These are phyloP conservation scores for Ferrisia virgata DNA, from an alignment of 2,888 invertebrate species.

Conservation along the genomic window DNA sequence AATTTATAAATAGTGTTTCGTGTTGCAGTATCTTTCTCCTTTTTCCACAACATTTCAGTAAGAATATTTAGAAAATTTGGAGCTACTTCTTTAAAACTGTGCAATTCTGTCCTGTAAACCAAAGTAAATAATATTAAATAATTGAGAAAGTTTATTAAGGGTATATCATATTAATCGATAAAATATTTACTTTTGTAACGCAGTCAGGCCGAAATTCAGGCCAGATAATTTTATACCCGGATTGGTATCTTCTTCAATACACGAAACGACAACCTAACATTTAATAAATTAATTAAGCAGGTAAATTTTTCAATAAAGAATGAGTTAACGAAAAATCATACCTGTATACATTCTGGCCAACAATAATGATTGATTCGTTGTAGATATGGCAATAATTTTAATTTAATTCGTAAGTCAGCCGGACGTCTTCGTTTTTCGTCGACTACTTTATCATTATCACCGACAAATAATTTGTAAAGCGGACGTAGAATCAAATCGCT, in stretches of 20 bases:
- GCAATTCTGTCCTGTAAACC: constrained; percentile 16
- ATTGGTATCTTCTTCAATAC: constrained; percentile 27
- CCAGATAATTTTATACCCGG: constrained; percentile 34
- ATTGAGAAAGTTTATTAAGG: neutral
- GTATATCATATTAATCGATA: neutral
- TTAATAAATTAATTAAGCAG: too few relatives aligned
- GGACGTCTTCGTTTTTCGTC: constrained; percentile 32
- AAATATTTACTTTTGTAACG: constrained; percentile 32
- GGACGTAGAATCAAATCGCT: neutral
- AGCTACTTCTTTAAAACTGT: constrained; percentile 39
- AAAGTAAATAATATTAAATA: neutral
- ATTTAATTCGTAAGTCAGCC: constrained; percentile 34
- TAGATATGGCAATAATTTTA: constrained; percentile 21
- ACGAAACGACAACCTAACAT: constrained; percentile 38
- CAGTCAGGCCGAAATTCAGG: constrained; percentile 28
- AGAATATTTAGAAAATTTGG: constrained; percentile 37
- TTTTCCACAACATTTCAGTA: constrained; percentile 41
- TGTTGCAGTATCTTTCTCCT: neutral
- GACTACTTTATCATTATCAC: constrained; percentile 29
- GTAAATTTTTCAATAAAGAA: too few relatives aligned
- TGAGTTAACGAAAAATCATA: too few relatives aligned
- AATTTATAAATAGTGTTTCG: constrained; percentile 33
- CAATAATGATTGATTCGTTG: constrained; percentile 23
- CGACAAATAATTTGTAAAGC: constrained; percentile 33
- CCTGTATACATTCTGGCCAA: constrained; percentile 42